Base-by-base conservation (phyloP, 2,888 invertebrate species). In the Ligdia adustata region DNA sequence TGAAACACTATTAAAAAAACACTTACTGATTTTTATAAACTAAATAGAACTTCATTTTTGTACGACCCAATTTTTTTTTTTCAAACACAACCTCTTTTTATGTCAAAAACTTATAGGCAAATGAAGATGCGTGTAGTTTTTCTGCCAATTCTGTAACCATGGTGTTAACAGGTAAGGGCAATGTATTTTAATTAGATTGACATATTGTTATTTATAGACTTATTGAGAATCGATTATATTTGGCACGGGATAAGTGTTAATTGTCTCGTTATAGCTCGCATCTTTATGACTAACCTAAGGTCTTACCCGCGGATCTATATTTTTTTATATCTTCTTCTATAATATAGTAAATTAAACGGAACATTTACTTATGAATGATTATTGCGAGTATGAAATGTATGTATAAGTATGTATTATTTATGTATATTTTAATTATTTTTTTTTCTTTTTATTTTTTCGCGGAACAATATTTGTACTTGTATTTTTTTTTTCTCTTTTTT, bases 21-120 rank as follows among this genome's bases (percentile, higher is more conserved):
- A 69, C 83, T 86, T 71, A 88, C 88, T 82, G 76, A 70, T 83
- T 76, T 60, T 75, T 80, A 70, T 87, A 88, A 54, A 80, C 63
- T 60, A 87, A 69, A 55, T 76, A 84, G 46, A 84, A 86, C 65
- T 75, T 82, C 87, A 86, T 86, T 42, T 50, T 64, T 63, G 52
- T 29, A 33, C 64, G 70, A 68, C 65, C 62, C 62, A 62, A 60
- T 60, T 41, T 34, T 46, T 49, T 47, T 55, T 47, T 4, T 22
- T 22, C n/a, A 2, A n/a, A n/a, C n/a, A n/a, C 55, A 52, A 59
- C 55, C 53, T 51, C 65, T 67, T 66, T 66, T 68, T 57, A 40
- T 22, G 6, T 22, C 60, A 52, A 60, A 55, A 57, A 39, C 52
- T 64, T 45, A 57, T 44, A 52, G 40, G 55, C 50, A 49, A 76